These are phyloP conservation scores for Crypturellus tataupa DNA, from an alignment of 2,797 vertebrate genomes.

Conservation along the genomic window DNA sequence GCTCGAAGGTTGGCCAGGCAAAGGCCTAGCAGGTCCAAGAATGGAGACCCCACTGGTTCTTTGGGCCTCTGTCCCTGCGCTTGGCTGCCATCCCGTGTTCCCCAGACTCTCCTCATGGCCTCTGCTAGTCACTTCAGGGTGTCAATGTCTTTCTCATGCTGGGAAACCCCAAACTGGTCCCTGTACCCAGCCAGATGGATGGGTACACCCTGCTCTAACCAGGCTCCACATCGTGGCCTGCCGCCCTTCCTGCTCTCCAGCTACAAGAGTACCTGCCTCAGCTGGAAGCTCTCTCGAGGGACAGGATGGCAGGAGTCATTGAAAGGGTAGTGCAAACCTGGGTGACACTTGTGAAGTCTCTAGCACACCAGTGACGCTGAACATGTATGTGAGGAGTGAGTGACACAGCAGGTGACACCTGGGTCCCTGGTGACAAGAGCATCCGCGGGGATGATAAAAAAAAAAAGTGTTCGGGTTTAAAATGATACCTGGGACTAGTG, in stretches of 20 bases:
- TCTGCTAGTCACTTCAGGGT: not conserved
- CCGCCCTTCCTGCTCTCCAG: not conserved
- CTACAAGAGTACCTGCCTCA: not conserved
- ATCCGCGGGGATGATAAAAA: not conserved
- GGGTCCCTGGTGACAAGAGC: not conserved
- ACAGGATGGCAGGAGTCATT: not conserved
- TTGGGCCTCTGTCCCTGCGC: not conserved
- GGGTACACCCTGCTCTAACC: not conserved
- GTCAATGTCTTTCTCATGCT: not conserved
- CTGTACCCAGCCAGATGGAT: not conserved
- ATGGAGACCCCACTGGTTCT: not conserved
- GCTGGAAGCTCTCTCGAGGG: not conserved
- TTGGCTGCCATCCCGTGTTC: not conserved
- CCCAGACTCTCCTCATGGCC: too few relatives aligned
- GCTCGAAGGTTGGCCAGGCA: not conserved
- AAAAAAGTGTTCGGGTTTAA: not conserved
- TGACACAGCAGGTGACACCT: not conserved
- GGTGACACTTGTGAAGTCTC: not conserved
- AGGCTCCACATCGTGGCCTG: not conserved
- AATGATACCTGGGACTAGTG: not conserved
- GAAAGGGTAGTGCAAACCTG: fast-evolving
- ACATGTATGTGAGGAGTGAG: fast-evolving
- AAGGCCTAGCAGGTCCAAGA: not conserved
- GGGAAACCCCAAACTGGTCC: not conserved
- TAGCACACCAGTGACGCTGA: not conserved